These are phyloP conservation scores for Metopia argyrocephala DNA, from an alignment of 2,888 invertebrate species.

Conservation along the genomic window DNA sequence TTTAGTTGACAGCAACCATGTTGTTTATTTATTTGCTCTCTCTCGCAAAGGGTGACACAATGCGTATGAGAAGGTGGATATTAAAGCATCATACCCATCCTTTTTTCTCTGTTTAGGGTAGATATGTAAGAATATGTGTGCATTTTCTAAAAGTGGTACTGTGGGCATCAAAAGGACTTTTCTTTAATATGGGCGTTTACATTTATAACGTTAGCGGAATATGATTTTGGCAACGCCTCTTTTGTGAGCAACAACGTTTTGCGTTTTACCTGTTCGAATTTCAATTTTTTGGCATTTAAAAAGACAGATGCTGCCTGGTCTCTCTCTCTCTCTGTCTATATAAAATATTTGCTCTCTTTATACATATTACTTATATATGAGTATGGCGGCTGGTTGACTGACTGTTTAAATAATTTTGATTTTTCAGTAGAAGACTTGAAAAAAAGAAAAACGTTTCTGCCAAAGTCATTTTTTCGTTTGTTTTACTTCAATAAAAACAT, in stretches of 20 bases:
- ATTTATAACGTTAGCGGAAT: background rate
- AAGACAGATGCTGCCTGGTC: slow-evolving; percentile 33
- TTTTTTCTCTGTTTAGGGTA: background rate
- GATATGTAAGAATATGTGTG: background rate
- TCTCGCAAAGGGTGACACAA: slow-evolving; percentile 37
- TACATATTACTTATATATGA: too few relatives aligned
- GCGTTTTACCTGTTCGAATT: slow-evolving; percentile 51
- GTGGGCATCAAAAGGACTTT: background rate
- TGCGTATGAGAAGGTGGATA: slow-evolving; percentile 42
- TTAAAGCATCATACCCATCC: slow-evolving; percentile 46
- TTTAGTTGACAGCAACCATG: slow-evolving; percentile 58
- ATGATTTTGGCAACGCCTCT: slow-evolving; percentile 54
- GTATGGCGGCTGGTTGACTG: background rate
- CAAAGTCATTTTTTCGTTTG: slow-evolving; percentile 65
- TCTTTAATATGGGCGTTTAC: slow-evolving; percentile 45
- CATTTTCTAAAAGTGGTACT: background rate
- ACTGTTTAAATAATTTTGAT: slow-evolving; percentile 62
- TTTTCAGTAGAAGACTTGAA: slow-evolving; percentile 50
- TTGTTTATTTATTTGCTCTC: slow-evolving; percentile 44
- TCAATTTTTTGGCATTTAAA: slow-evolving; percentile 44
- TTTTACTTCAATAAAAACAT: slow-evolving; percentile 64
- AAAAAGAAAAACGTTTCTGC: slow-evolving; percentile 50
- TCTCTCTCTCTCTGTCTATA: slow-evolving; percentile 17
- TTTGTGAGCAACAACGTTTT: slow-evolving; percentile 33
- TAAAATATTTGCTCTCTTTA: background rate